Evolutionary conservation across 2,888 invertebrate species (phyloP), one percentile per base, ranked within the genome.

Genomic region (Cosmia trapezina): DNA sequence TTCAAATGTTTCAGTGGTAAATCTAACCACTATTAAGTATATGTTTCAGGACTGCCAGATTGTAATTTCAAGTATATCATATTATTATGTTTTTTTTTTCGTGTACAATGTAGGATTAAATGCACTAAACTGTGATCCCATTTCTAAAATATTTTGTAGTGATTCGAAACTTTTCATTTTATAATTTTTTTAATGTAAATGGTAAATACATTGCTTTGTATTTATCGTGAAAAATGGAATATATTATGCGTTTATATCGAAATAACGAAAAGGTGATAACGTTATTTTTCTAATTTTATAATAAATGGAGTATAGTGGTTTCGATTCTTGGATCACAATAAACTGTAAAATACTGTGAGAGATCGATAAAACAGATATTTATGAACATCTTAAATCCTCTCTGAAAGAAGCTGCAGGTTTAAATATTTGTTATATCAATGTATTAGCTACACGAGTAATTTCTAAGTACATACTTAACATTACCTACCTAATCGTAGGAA

Each of bases 401-500:
- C 54, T 8, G 4, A 54, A 54, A 28, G 54, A 28, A 54, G 54
- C 54, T 54, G 14, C 28, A 54, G 8, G 28, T 54, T 28, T 2
- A 28, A 8, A 62, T 62, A 49, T 37, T n/a, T 19, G 22, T 33
- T 8, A 43, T 17, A 54, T 9, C 7, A 45, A 17, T 43, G 0
- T 51, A 19, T 22, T 22, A 56, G 54, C 17, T 43, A 53, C 5
- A 45, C 19, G 7, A 51, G n/a, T 51, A 28, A 49, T 45, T n/a
- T 14, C 17, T 28, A 41, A 14, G 3, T 43, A 60, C 37, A 49
- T 60, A 60, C 45, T 63, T 59, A 61, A 62, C 57, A 78, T 84
- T 84, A 85, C 83, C 86, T 84, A 85, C 83, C 86, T 90, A 91
- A 91, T 91, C 88, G 80, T 84, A 83, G 94, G 95, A 94, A 95